Base-by-base conservation (phyloP, 1,140 invertebrate species). In the Drosophila pseudoananassae region DNA sequence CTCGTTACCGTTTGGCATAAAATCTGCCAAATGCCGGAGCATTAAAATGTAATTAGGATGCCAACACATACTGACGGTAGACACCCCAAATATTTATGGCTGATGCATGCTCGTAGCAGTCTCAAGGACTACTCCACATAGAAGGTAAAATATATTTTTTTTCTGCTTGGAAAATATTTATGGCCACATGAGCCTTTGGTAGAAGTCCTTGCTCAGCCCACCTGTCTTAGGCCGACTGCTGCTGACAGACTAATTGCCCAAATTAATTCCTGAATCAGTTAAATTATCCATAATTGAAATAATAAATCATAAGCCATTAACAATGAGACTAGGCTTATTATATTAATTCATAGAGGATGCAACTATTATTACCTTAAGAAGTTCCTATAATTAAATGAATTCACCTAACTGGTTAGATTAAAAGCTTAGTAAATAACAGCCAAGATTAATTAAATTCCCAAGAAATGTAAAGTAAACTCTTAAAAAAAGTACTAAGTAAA, bases 21-120 rank as follows among this genome's bases (percentile, higher is more conserved):
- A 75, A 53, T 29, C 27, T 75, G 49, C 17, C 61, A 75, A 59
- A 60, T 75, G 71, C 38, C 12, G 29, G 46, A 33, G 56, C 74
- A 77, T 77, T 76, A 77, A 77, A 77, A 77, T 77, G 74, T 77
- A 77, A 77, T 77, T 77, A 77, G 73, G 64, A 56, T 76, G 36
- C 40, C 51, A 60, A 45, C 72, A 70, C 36, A 69, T 17, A 31
- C 47, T 36, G 29, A n/a, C 55, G 33, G 25, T 36, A 43, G 58
- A 25, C 47, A 14, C 59, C 23, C 17, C 47, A 53, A 58, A 66
- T 66, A 75, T 76, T 76, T 75, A 76, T 76, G 60, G 61, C 49
- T 38, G 17, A 58, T 66, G 50, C 40, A 46, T 76, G 60, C 54
- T 74, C 38, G 38, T 36, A 74, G 31, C 72, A 75, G 54, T 15